Evolutionary conservation across 1,140 invertebrate genomes (phyloP).

Genomic region (Zaprionus tsacasi): DNA sequence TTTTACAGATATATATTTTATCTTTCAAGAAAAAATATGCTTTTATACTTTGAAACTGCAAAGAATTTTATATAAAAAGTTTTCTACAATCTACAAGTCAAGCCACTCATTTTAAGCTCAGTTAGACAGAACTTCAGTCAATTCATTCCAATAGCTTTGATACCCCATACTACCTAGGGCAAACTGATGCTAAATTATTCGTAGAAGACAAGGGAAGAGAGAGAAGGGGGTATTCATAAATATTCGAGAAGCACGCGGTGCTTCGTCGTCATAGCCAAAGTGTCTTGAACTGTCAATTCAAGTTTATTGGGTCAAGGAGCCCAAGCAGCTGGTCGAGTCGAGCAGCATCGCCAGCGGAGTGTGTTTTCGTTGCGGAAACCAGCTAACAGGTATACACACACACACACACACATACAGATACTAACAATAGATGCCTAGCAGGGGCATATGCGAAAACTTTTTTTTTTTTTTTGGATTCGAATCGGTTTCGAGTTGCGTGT

Average conservation of each 20-base stretch:
- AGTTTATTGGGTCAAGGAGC: constrained; percentile 83
- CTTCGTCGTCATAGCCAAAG: constrained; percentile 64
- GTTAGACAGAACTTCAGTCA: not conserved
- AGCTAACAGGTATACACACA: constrained; percentile 35
- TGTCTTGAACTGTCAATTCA: constrained; percentile 83
- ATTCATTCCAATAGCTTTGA: not conserved
- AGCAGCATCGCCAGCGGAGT: constrained; percentile 36
- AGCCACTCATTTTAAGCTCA: too few species aligned
- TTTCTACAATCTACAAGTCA: too few species aligned
- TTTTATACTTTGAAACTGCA: too few species aligned
- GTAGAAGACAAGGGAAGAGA: not conserved
- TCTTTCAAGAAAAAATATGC: too few species aligned
- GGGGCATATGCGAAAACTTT: constrained; percentile 44
- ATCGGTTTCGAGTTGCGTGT: constrained; percentile 21
- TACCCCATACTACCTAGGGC: constrained; percentile 6
- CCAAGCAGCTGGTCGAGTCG: constrained; percentile 49
- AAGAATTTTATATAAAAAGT: too few species aligned
- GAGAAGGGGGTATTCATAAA: constrained; percentile 59
- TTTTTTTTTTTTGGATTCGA: constrained; percentile 52
- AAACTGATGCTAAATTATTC: constrained; percentile 58
- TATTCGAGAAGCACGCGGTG: constrained; percentile 71
- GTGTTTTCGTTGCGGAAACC: constrained; percentile 61
- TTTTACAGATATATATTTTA: too few species aligned
- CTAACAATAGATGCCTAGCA: constrained; percentile 30
- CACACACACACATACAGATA: constrained; percentile 14